Percentiles rank a stretch among this genome's conserved stretches.
Conservation (phyloP, 1,140 invertebrate species). For the Pseudachorutes palmiensis region DNA sequence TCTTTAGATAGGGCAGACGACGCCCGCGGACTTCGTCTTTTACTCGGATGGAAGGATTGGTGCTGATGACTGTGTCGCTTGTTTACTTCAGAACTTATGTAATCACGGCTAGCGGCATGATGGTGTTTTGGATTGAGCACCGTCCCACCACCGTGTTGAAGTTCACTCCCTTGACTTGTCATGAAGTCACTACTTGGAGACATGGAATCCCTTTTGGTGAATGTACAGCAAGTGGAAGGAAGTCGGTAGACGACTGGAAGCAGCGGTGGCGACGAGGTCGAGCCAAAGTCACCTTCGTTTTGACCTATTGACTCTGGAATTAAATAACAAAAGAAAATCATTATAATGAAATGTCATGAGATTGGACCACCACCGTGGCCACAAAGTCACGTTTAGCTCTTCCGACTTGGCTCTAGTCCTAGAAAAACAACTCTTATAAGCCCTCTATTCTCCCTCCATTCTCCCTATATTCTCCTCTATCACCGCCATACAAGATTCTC, state of each 20-base stretch:
- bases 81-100: background rate
- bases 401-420: too few species aligned
- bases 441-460: too few species aligned
- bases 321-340: background rate
- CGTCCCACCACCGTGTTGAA: background rate
- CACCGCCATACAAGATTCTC: too few species aligned
- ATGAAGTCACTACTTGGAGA: background rate
- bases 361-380: too few species aligned
- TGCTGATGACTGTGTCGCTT: constrained; percentile 3
- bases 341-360: too few species aligned
- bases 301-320: constrained; percentile 8
- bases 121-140: background rate
- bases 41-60: constrained; percentile 3
- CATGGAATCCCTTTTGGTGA: constrained; percentile 14
- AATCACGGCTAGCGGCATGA: background rate
- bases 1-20: background rate
- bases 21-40: background rate
- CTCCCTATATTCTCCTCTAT: too few species aligned
- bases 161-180: background rate
- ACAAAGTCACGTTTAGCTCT: too few species aligned
- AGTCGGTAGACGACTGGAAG: background rate
- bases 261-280: background rate
- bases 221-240: constrained; percentile 13
- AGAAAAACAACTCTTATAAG: too few species aligned
- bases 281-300: background rate